Evolutionary conservation across 2,113 vertebrate species (phyloP), one percentile per base, ranked within the genome.

Genomic region (Mormyrus lacerda): DNA sequence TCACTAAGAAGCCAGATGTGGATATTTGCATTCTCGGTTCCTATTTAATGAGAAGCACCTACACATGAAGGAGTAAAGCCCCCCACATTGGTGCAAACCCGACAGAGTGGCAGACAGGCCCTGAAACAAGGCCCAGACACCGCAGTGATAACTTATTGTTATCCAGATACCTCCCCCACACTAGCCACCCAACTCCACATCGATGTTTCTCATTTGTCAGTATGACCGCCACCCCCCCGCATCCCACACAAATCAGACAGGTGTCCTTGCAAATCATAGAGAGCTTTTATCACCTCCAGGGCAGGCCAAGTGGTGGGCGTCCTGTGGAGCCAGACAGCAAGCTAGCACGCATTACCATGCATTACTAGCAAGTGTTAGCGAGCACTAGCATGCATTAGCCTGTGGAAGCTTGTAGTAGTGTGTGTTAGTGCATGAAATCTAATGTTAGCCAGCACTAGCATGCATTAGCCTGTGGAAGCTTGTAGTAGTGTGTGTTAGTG

Each of bases 181-280:
- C 3, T 76, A 35, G 69, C 69, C 69, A 76, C 31, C 69, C 69
- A 76, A 39, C 27, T 76, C 69, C 35, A 76, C 69, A 76, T 19
- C 13, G 5, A 76, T 65, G 61, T 65, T 39, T 76, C 69, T 39
- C 69, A 76, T 76, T 76, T 39, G 31, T 76, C 69, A 76, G 69
- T 27, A n/a, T 65, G 35, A 50, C 84, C 84, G 4, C 11, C 82
- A 7, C 17, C 24, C 42, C 85, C 47, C 85, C 4, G 8, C 31
- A 15, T 35, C 31, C 31, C 69, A 61, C 7, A 94, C 93, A 92
- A 94, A 94, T 95, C 94, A 94, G 95, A 95, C 94, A 94, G 90
- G 93, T 91, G 92, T 91, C 93, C 93, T 93, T 94, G 92, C 91
- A 93, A 82, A 89, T 51, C 39, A 61, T 42, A 4, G 51, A 50